Base-by-base conservation (phyloP, 2,797 vertebrate genomes). In the Gallinago stenura region DNA sequence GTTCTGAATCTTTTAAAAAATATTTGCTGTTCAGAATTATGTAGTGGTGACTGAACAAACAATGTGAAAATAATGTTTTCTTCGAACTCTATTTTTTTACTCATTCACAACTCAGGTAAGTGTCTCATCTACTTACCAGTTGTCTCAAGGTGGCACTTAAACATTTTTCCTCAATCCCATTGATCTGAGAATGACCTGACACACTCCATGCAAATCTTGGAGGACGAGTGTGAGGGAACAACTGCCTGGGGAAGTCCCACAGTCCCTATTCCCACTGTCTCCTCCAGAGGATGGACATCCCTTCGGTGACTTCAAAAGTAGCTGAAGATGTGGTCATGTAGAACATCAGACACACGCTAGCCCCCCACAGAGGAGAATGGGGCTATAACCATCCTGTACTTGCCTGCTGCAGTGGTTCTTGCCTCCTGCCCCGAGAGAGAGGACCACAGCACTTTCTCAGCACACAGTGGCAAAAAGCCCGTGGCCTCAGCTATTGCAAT, bases 391-490 rank as follows among this genome's bases (percentile, higher is more conserved):
- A 22, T 35, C 31, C 13, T 37, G 14, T n/a, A 35, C 26, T 54
- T 60, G 46, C 6, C 51, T 53, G 35, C 0, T 2, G 46, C 18
- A 15, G 12, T 11, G 15, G 24, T 4, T 58, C 7, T 53, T 39
- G 28, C 17, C 46, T 61, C 30, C 25, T 39, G 13, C 15, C 13
- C 10, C 16, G 35, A 14, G 31, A 48, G 41, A 51, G 25, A 57
- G n/a, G 28, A 70, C 15, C 6, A 13, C 7, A 46, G 24, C 19
- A 43, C 10, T 80, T 83, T 60, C 33, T 31, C 26, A 58, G 33
- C 33, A 33, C 12, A 4, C 7, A 22, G 30, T 41, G 2, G 1
- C n/a, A 77, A 10, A 18, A 57, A 46, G 12, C 2, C 0, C 2
- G 3, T 37, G 22, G 9, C n/a, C 46, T 71, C 30, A 43, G 57